Base-by-base conservation (phyloP, 2,797 vertebrate genomes). In the Pseudochaenichthys georgianus region DNA sequence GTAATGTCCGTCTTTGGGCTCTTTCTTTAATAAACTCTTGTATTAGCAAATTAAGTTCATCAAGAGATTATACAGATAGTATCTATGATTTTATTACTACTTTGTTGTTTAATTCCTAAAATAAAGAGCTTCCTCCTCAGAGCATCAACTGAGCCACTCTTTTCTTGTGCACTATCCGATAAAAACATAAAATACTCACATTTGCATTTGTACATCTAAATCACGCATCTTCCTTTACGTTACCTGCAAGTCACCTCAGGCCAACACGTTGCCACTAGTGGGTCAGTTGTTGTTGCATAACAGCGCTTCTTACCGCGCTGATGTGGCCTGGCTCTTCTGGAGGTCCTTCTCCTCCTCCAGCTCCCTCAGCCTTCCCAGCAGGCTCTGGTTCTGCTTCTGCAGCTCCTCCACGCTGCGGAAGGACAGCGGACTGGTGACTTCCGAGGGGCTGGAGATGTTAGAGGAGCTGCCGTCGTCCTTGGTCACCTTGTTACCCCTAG, bases 371-470 rank as follows among this genome's bases (percentile, higher is more conserved):
- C 95, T 95, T 54, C 95, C 93, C 63, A 98, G 75, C 21, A 99
- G 93, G 75, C 93, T 97, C 60, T 97, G 98, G 89, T 99, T 99
- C 90, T 98, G 97, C 67, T 95, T 95, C 64, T 99, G 98, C 65
- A 99, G 95, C 66, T 99, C 97, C 88, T 97, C 95, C 64, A 99
- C 96, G 13, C 95, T 99, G 88, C 96, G 96, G 81, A 98, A 99
- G 61, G 96, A 95, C 15, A 99, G 94, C 77, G 94, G 92, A 31
- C 80, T 54, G 62, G 19, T 66, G 28, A 87, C 85, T 79, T 94
- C 90, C 1, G 93, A 85, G 64, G 96, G 95, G 77, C 89, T 92
- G 73, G 92, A 89, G 17, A 92, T 87, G 78, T 93, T 92, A 0
- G 90, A 53, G 17, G 90, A 90, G 88, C 97, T 96, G 88, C 94